A percentile compares a stretch with the other conserved stretches of the same genome.
These are phyloP conservation scores for Puma concolor DNA, from an alignment of 2,113 vertebrate species.

Conservation along the genomic window DNA sequence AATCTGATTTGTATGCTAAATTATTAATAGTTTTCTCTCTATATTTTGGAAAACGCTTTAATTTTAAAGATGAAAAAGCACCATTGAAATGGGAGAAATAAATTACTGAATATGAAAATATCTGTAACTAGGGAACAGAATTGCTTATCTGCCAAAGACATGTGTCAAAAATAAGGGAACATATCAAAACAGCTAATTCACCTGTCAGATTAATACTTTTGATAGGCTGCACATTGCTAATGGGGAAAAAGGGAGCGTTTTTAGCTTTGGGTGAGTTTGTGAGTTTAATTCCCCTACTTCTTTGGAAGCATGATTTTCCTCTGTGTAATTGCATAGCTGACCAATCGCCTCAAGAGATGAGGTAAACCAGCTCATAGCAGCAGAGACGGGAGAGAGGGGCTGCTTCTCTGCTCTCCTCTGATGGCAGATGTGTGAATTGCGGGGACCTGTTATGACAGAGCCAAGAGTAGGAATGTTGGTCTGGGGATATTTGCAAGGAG, in stretches of 20 bases:
- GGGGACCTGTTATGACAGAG: background rate
- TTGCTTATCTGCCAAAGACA: constrained; percentile 24
- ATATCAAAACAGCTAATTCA: background rate
- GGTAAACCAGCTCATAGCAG: background rate
- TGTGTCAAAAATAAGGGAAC: background rate
- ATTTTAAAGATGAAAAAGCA: background rate
- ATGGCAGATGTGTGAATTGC: background rate
- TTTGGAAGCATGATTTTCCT: background rate
- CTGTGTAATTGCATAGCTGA: background rate
- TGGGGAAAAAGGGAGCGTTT: background rate
- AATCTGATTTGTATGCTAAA: background rate
- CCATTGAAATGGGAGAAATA: background rate
- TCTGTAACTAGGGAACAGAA: background rate
- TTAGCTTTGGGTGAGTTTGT: background rate
- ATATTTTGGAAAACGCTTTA: background rate
- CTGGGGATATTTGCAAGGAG: background rate
- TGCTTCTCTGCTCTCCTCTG: background rate
- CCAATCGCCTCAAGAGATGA: background rate
- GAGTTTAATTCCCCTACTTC: background rate
- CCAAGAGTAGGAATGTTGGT: background rate
- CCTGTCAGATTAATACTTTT: background rate
- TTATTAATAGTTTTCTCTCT: constrained; percentile 4
- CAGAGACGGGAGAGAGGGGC: background rate
- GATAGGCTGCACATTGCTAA: background rate
- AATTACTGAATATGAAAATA: background rate